Evolutionary conservation across 2,113 vertebrate genomes (phyloP), one percentile per base, ranked within the genome.

Genomic region (Ellobius talpinus): DNA sequence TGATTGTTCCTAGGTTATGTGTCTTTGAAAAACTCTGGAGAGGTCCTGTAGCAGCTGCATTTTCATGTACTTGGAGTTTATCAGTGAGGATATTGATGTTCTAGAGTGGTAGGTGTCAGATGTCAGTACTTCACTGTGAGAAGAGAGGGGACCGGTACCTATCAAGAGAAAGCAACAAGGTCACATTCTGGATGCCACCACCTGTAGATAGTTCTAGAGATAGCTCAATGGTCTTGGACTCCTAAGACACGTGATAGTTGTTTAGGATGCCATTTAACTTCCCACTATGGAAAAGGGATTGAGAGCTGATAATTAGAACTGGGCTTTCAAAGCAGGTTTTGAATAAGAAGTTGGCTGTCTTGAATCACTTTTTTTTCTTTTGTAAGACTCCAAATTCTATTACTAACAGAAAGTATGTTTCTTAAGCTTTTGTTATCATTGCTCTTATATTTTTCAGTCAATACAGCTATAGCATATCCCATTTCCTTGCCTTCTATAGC

Each of bases 291-390:
- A 76, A 23, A 76, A 89, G 29, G 2, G 26, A 58, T 17, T 79
- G 47, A 94, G 36, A 86, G 13, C 21, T 94, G 61, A 11, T 58
- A 66, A 68, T 36, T 63, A 76, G 65, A 95, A 89, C 61, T 79
- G 39, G 36, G 23, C 45, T 91, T 93, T 94, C 82, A 76, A 93
- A 81, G 42, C 76, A 94, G 52, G 50, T 17, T 82, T 96, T 87
- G 68, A 72, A 66, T 58, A 73, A n/a, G n/a, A 19, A 66, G 61
- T 42, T 74, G 36, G 45, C 87, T 72, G 58, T 31, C 61, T 24
- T 87, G 68, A 77, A 33, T 86, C 29, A 52, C 14, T 81, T 23
- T 39, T 39, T 77, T 92, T 95, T 73, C n/a, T 84, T 85, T 94
- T 85, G 33, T 79, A 73, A 92, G 68, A 23, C 14, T 95, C 91